These are phyloP conservation scores for Lasius platythorax DNA, from an alignment of 2,888 invertebrate species.

Conservation along the genomic window DNA sequence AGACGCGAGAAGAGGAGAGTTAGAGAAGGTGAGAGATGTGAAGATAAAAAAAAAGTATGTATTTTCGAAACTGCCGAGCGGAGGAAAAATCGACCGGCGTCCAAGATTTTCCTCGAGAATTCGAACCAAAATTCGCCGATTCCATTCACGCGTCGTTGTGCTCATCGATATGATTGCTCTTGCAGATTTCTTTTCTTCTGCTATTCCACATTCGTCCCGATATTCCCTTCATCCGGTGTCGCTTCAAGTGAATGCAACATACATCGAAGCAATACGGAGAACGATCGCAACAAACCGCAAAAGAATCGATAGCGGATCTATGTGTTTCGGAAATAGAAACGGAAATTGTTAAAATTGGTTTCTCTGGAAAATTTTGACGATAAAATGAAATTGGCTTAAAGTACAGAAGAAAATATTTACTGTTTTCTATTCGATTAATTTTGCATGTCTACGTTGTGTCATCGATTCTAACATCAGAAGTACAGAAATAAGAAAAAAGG, in stretches of 20 bases:
- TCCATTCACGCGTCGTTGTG: conserved; percentile 22
- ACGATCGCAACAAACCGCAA: conserved; percentile 24
- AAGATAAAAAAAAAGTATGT: conserved; percentile 47
- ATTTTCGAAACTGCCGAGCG: conserved; percentile 5
- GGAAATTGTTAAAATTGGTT: background rate
- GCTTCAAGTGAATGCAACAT: conserved; percentile 17
- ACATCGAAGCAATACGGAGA: conserved; percentile 29
- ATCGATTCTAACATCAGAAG: background rate
- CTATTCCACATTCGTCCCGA: conserved; percentile 14
- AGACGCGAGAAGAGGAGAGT: conserved; percentile 4
- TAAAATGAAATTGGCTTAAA: conserved; percentile 10
- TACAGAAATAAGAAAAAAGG: background rate
- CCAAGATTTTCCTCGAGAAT: conserved; percentile 57
- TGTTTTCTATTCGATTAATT: background rate
- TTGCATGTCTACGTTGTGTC: too few species aligned
- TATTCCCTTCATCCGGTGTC: conserved; percentile 33
- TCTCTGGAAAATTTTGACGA: conserved; percentile 8
- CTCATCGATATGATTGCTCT: conserved; percentile 28
- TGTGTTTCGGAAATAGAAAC: conserved; percentile 5
- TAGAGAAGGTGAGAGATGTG: conserved; percentile 44
- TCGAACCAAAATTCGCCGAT: conserved; percentile 16
- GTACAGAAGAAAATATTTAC: background rate
- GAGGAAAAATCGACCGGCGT: conserved; percentile 50
- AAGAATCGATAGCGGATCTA: background rate
- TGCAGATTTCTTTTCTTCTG: conserved; percentile 4